phyloP scores from a whole-genome alignment of 2,797 vertebrate genomes.

The Gorsachius magnificus region DNA sequence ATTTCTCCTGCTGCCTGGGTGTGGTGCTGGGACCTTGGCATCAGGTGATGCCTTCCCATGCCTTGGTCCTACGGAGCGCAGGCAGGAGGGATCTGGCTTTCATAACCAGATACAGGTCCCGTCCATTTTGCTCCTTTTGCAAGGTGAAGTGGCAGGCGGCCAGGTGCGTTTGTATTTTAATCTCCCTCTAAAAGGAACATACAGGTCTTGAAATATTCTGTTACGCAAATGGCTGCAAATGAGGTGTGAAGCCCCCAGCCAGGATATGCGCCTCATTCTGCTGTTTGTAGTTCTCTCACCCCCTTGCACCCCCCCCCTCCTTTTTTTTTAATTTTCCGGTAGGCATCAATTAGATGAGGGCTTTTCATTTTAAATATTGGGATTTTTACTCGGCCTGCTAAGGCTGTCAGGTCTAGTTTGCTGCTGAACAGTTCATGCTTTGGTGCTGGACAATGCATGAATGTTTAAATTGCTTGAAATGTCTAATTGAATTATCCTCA shows the following conservation, averaged over 20 bases:
- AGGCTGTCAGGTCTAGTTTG: constrained; percentile 86
- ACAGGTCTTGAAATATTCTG: not conserved
- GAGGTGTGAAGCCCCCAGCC: not conserved
- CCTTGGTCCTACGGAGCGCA: accelerated
- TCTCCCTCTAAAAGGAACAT: not conserved
- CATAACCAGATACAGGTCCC: not conserved
- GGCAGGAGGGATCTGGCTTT: not conserved
- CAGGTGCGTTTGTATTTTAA: constrained; percentile 2
- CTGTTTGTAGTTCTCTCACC: not conserved
- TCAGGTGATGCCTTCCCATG: accelerated
- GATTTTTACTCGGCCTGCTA: constrained; percentile 70
- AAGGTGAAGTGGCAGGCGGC: not conserved
- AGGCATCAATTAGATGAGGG: constrained; percentile 56
- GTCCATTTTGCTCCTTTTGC: not conserved
- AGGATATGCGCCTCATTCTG: not conserved
- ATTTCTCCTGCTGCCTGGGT: not conserved
- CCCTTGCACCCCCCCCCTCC: not conserved
- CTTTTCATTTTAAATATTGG: constrained; percentile 68
- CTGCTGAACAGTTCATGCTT: constrained; percentile 78
- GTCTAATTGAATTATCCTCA: constrained; percentile 87
- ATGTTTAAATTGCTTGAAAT: constrained; percentile 88
- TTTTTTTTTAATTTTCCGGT: not conserved
- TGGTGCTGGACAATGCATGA: constrained; percentile 85
- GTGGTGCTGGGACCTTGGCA: not conserved
- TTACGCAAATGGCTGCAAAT: constrained; percentile 11